Conservation (phyloP, 2,888 invertebrate genomes). For the Ormia ochracea region DNA sequence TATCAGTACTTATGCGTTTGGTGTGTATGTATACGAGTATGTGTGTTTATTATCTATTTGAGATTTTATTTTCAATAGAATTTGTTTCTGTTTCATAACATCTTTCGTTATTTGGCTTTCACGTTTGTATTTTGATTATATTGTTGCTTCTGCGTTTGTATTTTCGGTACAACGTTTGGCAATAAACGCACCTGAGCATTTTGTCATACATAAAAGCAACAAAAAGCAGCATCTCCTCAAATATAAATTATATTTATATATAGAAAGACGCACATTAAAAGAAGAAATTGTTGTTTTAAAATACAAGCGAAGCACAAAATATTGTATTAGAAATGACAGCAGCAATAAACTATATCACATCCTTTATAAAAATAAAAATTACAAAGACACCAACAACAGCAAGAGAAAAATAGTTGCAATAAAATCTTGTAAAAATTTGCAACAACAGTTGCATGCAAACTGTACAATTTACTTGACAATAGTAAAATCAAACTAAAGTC, state of each 20-base stretch:
- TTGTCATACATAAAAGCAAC: constrained; percentile 70
- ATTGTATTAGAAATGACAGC: constrained; percentile 33
- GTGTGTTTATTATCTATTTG: neutral
- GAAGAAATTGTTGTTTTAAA: neutral
- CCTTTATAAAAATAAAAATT: constrained; percentile 14
- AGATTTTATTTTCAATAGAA: constrained; percentile 16
- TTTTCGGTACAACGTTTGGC: constrained; percentile 66
- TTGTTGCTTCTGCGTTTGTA: constrained; percentile 41
- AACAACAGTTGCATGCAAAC: neutral
- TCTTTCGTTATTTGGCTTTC: constrained; percentile 61
- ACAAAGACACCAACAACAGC: neutral
- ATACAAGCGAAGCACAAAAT: constrained; percentile 17
- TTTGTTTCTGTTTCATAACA: neutral
- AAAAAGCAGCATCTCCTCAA: neutral
- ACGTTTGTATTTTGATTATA: constrained; percentile 50
- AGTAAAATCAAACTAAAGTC: neutral
- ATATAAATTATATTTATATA: neutral
- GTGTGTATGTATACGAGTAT: neutral
- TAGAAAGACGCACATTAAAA: neutral
- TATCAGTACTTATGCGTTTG: neutral
- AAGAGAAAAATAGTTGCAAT: constrained; percentile 15
- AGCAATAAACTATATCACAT: constrained; percentile 41
- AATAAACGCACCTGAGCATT: constrained; percentile 72
- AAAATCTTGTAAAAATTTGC: constrained; percentile 21
- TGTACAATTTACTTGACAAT: neutral